Percentiles rank a stretch among this genome's conserved stretches.
Conservation (phyloP, 2,888 invertebrate species). For the Callyntrura sp. region DNA sequence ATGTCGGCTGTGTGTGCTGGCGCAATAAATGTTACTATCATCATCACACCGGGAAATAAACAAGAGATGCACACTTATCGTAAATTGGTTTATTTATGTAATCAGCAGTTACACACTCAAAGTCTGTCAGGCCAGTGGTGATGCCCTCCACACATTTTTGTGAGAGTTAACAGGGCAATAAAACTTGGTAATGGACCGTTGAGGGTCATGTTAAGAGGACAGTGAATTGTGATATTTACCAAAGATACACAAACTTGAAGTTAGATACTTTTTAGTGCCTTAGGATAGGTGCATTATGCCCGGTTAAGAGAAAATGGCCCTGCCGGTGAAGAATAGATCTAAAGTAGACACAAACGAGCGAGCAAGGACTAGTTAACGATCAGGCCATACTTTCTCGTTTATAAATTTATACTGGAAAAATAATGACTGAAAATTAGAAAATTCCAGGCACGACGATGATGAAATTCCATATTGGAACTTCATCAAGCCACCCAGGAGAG, state of each 20-base stretch:
- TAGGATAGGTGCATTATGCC: not conserved
- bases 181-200: conserved; percentile 82
- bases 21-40: conserved; percentile 56
- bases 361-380: conserved; percentile 27
- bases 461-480: conserved; percentile 8
- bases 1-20: conserved; percentile 1
- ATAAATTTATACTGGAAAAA: conserved; percentile 13
- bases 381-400: conserved; percentile 24
- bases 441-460: conserved; percentile 42
- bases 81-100: conserved; percentile 78
- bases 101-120: conserved; percentile 67
- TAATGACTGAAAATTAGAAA: conserved; percentile 42
- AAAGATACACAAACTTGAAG: conserved; percentile 52
- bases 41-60: conserved; percentile 71
- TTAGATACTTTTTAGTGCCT: conserved; percentile 21
- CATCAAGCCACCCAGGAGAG: not conserved
- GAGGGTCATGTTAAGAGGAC: conserved; percentile 80
- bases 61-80: conserved; percentile 69
- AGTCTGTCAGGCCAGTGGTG: conserved; percentile 23
- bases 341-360: not conserved
- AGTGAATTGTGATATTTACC: conserved; percentile 75
- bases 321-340: not conserved
- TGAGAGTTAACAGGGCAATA: conserved; percentile 81
- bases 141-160: conserved; percentile 49
- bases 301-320: conserved; percentile 11